These are phyloP conservation scores for Promerops cafer DNA, from an alignment of 2,113 vertebrate species.

Conservation along the genomic window DNA sequence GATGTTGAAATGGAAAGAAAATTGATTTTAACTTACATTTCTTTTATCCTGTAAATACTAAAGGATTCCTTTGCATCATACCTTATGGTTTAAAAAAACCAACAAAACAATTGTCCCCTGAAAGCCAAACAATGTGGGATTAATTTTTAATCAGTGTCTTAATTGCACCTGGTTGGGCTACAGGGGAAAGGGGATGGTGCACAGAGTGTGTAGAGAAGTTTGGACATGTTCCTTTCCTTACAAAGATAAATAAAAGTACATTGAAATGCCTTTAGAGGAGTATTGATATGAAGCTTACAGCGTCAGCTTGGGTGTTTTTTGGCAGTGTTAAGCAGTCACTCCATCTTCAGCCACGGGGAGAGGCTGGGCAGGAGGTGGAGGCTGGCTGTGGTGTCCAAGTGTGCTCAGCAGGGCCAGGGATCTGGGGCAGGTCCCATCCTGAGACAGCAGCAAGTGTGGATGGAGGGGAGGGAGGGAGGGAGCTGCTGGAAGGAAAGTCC, in stretches of 20 bases:
- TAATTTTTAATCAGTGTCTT: not conserved
- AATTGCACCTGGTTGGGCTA: not conserved
- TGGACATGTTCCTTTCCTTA: not conserved
- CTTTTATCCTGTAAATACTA: not conserved
- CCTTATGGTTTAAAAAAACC: not conserved
- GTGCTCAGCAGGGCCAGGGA: not conserved
- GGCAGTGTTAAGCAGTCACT: not conserved
- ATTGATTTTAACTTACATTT: not conserved
- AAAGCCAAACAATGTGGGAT: not conserved
- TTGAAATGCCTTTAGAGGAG: not conserved
- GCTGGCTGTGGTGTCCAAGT: not conserved
- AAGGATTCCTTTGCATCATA: not conserved
- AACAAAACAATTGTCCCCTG: not conserved
- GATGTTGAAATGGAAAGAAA: not conserved
- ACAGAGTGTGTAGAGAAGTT: not conserved
- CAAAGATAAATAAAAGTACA: not conserved
- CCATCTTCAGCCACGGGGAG: not conserved
- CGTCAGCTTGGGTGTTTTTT: not conserved
- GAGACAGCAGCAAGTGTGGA: accelerated
- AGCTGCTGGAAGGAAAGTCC: not conserved
- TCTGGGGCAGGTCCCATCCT: not conserved
- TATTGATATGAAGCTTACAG: not conserved
- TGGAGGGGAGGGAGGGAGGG: not conserved
- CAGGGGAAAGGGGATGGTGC: not conserved
- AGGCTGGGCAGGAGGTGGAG: not conserved